Evolutionary conservation across 2,797 vertebrate species (phyloP).

Genomic region (Steatocranus sp.): DNA sequence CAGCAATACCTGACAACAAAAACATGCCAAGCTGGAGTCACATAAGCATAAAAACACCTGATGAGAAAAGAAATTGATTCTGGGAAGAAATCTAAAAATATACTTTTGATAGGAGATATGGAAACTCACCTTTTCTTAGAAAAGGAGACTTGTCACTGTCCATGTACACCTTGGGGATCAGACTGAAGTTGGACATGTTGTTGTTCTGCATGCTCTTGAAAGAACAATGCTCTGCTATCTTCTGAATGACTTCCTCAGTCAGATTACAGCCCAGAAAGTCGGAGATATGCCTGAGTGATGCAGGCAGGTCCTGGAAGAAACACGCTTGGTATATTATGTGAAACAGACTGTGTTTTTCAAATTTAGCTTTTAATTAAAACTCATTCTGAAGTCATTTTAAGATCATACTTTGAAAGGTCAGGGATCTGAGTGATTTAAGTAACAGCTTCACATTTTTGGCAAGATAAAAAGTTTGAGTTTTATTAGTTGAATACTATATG

Average conservation of each 20-base stretch:
- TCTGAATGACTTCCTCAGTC: constrained; percentile 62
- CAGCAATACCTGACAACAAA: constrained; percentile 39
- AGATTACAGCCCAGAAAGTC: constrained; percentile 74
- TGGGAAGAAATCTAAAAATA: background rate
- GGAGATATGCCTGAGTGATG: constrained; percentile 59
- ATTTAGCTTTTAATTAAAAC: background rate
- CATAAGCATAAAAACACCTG: background rate
- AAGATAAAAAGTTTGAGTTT: background rate
- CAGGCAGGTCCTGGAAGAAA: constrained; percentile 70
- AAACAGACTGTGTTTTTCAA: background rate
- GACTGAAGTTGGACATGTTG: constrained; percentile 81
- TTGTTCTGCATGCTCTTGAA: constrained; percentile 80
- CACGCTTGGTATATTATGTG: background rate
- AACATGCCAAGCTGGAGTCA: constrained; percentile 1
- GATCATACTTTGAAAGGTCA: background rate
- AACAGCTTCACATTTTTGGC: background rate
- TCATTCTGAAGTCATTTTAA: background rate
- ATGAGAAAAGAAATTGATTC: background rate
- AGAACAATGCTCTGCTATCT: constrained; percentile 66
- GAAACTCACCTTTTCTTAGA: constrained; percentile 79
- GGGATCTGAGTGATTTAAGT: background rate
- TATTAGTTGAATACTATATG: background rate
- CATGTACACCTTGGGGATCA: constrained; percentile 74
- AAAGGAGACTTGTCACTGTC: constrained; percentile 72
- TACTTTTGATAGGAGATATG: background rate